These are phyloP conservation scores for Columbina picui DNA, from an alignment of 2,113 vertebrate genomes.

Conservation along the genomic window DNA sequence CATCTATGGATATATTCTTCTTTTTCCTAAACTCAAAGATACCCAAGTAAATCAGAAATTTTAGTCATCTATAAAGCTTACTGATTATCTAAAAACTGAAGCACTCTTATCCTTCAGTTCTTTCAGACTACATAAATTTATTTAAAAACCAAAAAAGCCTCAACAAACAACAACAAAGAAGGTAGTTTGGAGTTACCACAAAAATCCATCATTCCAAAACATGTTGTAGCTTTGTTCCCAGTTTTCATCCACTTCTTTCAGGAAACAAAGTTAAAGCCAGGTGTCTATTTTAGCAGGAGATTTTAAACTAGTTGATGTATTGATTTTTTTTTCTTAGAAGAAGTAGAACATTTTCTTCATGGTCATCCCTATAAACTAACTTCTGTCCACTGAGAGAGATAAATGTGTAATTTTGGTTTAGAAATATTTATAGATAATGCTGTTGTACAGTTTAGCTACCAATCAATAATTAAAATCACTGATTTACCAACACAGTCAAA, in stretches of 20 bases:
- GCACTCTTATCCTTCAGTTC: background rate
- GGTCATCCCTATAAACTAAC: background rate
- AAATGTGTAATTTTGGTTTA: background rate
- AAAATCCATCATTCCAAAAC: background rate
- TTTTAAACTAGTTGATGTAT: background rate
- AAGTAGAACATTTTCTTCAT: background rate
- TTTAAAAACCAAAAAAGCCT: background rate
- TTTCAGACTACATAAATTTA: background rate
- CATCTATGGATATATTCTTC: background rate
- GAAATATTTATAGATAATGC: background rate
- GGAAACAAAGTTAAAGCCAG: background rate
- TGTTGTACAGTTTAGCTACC: background rate
- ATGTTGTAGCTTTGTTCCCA: background rate
- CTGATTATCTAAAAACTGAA: background rate
- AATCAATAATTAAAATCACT: slow-evolving; percentile 5
- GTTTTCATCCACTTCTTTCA: background rate
- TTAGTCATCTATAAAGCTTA: background rate
- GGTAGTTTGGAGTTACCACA: background rate
- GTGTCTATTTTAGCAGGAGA: background rate
- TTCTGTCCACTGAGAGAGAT: background rate
- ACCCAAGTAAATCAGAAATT: background rate
- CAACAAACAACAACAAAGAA: background rate
- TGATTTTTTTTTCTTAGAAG: background rate
- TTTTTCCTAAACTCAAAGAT: background rate
- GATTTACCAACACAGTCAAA: background rate